phyloP scores from a whole-genome alignment of 2,113 vertebrate species.

The Pangasianodon hypophthalmus region DNA sequence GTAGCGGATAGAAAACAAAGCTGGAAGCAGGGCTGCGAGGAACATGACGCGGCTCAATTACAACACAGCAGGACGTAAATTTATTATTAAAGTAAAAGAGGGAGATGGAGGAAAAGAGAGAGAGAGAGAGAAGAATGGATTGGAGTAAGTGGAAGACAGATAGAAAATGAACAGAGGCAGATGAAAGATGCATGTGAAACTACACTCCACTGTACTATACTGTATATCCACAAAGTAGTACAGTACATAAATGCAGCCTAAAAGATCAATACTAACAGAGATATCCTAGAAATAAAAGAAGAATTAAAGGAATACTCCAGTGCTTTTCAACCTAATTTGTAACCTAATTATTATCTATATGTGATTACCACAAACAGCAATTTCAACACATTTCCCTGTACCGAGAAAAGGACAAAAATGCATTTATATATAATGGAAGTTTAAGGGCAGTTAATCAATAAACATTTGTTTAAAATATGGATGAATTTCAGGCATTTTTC shows the following conservation, averaged over 20 bases:
- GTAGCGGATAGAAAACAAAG: conserved; percentile 56
- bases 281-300: not conserved
- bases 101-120: not conserved
- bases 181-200: not conserved
- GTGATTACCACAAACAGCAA: not conserved
- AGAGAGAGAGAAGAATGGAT: conserved; percentile 21
- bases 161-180: not conserved
- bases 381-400: not conserved
- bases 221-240: not conserved
- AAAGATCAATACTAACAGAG: not conserved
- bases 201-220: not conserved
- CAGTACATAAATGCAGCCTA: not conserved
- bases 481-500: not conserved
- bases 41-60: not conserved
- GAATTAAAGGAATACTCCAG: not conserved
- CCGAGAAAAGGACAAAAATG: not conserved
- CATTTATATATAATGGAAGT: not conserved
- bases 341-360: not conserved
- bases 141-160: conserved; percentile 13
- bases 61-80: conserved; percentile 14
- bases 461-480: not conserved
- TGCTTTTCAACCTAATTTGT: not conserved
- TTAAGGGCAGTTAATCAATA: not conserved
- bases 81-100: not conserved
- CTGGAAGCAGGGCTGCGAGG: conserved; percentile 6